phyloP scores from a whole-genome alignment of 1,140 invertebrate genomes.

The Potamilus streckersoni region DNA sequence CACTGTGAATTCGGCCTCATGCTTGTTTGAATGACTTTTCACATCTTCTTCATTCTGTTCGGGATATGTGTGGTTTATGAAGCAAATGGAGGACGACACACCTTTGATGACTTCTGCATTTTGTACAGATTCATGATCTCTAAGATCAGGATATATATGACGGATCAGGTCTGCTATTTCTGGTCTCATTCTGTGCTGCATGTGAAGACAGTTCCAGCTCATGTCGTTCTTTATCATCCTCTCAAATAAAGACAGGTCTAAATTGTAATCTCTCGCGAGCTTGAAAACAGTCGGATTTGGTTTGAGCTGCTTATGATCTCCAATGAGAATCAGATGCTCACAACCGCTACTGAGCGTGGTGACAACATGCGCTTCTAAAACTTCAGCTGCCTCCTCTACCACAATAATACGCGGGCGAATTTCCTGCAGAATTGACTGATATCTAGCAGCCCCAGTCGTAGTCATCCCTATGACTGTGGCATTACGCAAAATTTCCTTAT shows the following conservation, averaged over 20 bases:
- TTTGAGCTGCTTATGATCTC: conserved; percentile 4
- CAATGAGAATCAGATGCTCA: conserved; percentile 8
- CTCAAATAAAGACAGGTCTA: conserved; percentile 1
- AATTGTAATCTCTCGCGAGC: background rate
- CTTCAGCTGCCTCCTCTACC: conserved; percentile 5
- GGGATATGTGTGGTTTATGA: background rate
- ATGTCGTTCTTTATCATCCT: conserved; percentile 1
- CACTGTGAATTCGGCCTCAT: conserved; percentile 34
- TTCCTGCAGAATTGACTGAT: background rate
- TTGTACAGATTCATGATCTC: background rate
- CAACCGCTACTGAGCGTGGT: background rate
- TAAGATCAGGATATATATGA: conserved; percentile 4
- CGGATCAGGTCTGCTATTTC: conserved; percentile 6
- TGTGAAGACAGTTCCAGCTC: background rate
- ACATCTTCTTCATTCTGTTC: background rate
- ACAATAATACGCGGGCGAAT: background rate
- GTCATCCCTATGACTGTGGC: conserved; percentile 6
- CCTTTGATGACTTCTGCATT: background rate
- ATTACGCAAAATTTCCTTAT: conserved; percentile 31
- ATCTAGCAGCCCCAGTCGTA: background rate
- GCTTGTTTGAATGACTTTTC: conserved; percentile 1
- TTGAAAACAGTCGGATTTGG: background rate
- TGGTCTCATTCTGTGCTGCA: conserved; percentile 5
- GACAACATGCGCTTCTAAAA: conserved; percentile 2
- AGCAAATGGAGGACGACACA: background rate